phyloP scores from a whole-genome alignment of 2,113 vertebrate species.

The Alces alces region DNA sequence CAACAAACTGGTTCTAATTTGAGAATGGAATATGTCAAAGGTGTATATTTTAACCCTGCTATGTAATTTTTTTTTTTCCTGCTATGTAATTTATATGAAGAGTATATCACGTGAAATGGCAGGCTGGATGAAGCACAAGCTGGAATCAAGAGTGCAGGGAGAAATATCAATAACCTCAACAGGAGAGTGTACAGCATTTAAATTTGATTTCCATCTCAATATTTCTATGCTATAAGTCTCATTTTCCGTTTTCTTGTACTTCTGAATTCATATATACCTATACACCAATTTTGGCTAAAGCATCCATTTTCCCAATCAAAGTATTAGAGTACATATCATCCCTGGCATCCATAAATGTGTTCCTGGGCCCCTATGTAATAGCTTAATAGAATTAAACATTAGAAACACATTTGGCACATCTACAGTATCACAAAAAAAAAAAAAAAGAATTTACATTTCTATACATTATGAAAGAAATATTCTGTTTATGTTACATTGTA shows the following conservation, averaged over 20 bases:
- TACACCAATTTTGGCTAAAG: constrained; percentile 53
- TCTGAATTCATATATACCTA: constrained; percentile 73
- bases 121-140: constrained; percentile 29
- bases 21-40: background rate
- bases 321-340: constrained; percentile 77
- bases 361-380: constrained; percentile 80
- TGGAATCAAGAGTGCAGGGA: background rate
- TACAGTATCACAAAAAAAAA: constrained; percentile 77
- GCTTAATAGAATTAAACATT: constrained; percentile 79
- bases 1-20: background rate
- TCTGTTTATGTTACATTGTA: constrained; percentile 78
- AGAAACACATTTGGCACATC: constrained; percentile 73
- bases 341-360: constrained; percentile 69
- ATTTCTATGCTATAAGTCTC: constrained; percentile 86
- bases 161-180: constrained; percentile 75
- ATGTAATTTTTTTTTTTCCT: background rate
- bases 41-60: background rate
- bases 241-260: constrained; percentile 86
- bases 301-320: constrained; percentile 77
- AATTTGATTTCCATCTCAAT: constrained; percentile 87
- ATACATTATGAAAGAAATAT: constrained; percentile 75
- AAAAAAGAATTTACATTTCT: constrained; percentile 74
- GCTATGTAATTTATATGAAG: background rate
- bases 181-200: constrained; percentile 86
- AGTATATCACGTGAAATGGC: background rate